Conservation (phyloP, 1,140 invertebrate species). For the Polypedilum pembai region DNA sequence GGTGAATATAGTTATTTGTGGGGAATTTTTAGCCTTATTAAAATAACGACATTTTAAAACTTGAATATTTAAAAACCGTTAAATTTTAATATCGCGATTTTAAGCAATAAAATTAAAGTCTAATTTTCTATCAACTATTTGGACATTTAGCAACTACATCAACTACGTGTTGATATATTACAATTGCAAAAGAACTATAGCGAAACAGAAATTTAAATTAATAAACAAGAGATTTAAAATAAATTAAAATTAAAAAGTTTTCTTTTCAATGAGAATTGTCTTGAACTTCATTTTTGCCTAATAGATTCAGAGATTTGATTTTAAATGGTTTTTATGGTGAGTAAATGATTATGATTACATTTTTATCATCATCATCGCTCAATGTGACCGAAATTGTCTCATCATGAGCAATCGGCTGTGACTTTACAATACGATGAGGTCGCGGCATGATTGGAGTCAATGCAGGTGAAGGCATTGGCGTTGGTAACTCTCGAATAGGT, state of each 20-base stretch:
- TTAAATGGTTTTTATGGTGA: background rate
- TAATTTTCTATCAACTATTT: background rate
- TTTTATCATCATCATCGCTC: conserved; percentile 39
- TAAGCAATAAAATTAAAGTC: no score
- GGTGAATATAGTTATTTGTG: no score
- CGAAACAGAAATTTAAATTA: background rate
- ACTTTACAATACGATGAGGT: conserved; percentile 33
- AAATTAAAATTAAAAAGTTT: background rate
- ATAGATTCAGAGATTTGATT: no score
- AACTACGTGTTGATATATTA: conserved; percentile 17
- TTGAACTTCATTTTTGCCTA: no score
- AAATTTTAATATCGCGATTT: no score
- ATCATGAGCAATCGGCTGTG: conserved; percentile 32
- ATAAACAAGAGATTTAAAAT: background rate
- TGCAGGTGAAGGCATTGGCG: conserved; percentile 58
- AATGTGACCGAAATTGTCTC: conserved; percentile 37
- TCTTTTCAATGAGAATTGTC: background rate
- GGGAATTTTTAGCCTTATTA: no score
- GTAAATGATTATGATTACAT: conserved; percentile 29
- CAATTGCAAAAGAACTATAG: background rate
- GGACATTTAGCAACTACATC: background rate
- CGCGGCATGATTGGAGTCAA: conserved; percentile 56
- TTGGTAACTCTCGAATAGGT: conserved; percentile 63
- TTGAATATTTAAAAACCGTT: no score
- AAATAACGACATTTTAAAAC: no score